Conservation (phyloP, 1,140 invertebrate genomes). For the Muscidifurax raptorellus region DNA sequence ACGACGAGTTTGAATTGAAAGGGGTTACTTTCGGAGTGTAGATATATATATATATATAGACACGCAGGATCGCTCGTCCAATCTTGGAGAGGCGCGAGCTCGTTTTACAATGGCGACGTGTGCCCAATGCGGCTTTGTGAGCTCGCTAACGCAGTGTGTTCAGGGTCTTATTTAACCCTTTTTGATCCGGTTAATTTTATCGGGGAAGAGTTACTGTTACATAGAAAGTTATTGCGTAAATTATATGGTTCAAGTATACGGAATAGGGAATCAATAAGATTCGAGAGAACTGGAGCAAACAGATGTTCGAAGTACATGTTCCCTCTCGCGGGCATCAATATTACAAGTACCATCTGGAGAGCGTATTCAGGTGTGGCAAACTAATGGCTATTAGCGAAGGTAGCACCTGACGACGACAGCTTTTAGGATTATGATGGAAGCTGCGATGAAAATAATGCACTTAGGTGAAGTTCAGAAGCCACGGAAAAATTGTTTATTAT, state of each 20-base stretch:
- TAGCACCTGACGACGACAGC: background rate
- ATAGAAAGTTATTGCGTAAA: background rate
- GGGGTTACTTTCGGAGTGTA: background rate
- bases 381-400: background rate
- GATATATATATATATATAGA: background rate
- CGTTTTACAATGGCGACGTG: conserved; percentile 8
- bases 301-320: background rate
- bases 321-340: conserved; percentile 9
- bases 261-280: too few species aligned
- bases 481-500: too few species aligned
- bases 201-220: too few species aligned
- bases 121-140: too few species aligned
- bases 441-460: too few species aligned
- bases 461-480: too few species aligned
- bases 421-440: background rate
- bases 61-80: background rate
- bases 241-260: background rate
- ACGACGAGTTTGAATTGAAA: conserved; percentile 35
- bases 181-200: too few species aligned
- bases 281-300: conserved; percentile 12
- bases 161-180: too few species aligned
- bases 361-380: background rate
- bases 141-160: too few species aligned
- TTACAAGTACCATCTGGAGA: conserved; percentile 7
- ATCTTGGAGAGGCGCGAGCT: background rate